Conservation (phyloP, 2,797 vertebrate species). For the Erpetoichthys calabaricus region DNA sequence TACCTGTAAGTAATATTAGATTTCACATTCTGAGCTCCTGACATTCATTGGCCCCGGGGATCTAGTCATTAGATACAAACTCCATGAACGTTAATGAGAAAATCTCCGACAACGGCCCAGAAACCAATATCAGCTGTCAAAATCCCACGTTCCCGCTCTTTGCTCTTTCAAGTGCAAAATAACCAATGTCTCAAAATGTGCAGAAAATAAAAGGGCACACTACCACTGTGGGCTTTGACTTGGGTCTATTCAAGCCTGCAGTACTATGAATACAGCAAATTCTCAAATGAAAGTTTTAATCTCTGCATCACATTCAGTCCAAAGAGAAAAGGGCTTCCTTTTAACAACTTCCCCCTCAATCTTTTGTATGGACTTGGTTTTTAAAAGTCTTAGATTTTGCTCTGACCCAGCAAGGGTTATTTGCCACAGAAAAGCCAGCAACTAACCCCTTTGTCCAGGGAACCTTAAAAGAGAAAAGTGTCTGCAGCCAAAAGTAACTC, state of each 20-base stretch:
- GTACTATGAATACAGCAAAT: conserved; percentile 70
- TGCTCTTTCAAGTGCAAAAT: conserved; percentile 65
- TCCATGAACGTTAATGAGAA: conserved; percentile 54
- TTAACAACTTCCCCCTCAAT: conserved; percentile 64
- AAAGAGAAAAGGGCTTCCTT: conserved; percentile 64
- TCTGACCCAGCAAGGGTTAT: conserved; percentile 56
- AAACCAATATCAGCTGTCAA: conserved; percentile 61
- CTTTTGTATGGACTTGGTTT: conserved; percentile 56
- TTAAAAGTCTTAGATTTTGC: conserved; percentile 59
- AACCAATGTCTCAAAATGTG: conserved; percentile 58
- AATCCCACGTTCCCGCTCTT: conserved; percentile 50
- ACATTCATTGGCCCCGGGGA: conserved; percentile 40
- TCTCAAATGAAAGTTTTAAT: conserved; percentile 74
- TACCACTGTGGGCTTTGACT: conserved; percentile 46
- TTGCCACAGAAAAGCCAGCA: conserved; percentile 46
- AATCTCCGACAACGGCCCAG: conserved; percentile 61
- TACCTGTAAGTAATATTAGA: conserved; percentile 18
- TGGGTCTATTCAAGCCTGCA: conserved; percentile 45
- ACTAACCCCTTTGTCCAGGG: conserved; percentile 49
- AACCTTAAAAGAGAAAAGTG: conserved; percentile 29
- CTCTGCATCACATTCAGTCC: conserved; percentile 56
- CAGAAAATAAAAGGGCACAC: conserved; percentile 55
- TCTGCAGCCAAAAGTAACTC: conserved; percentile 34
- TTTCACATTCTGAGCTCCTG: conserved; percentile 44
- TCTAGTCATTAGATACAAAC: conserved; percentile 48